phyloP scores from a whole-genome alignment of 2,797 vertebrate species.

The Neopelma chrysocephalum region DNA sequence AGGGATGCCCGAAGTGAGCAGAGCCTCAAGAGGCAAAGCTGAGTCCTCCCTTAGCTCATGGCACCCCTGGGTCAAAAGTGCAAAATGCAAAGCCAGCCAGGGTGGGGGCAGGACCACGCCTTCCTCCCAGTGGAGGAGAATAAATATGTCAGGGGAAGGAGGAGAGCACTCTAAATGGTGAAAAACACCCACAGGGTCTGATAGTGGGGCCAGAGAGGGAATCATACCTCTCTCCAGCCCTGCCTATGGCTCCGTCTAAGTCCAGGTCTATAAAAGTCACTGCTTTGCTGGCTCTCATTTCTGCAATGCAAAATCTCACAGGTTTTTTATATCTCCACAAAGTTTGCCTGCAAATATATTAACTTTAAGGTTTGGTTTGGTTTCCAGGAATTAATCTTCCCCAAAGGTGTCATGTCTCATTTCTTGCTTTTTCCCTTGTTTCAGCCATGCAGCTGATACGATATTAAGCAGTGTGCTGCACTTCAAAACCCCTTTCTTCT shows the following conservation, averaged over 20 bases:
- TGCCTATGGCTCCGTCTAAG: background rate
- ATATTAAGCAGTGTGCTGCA: background rate
- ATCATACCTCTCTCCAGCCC: background rate
- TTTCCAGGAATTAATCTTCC: background rate
- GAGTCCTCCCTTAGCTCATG: background rate
- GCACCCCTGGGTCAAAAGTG: background rate
- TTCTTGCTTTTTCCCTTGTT: background rate
- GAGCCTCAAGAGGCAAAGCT: background rate
- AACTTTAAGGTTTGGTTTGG: background rate
- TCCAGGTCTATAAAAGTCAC: background rate
- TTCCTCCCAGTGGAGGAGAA: background rate
- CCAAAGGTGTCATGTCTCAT: background rate
- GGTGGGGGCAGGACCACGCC: background rate
- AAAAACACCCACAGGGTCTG: background rate
- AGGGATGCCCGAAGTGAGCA: background rate
- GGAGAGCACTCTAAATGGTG: background rate
- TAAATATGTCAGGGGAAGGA: background rate
- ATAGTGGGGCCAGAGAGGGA: background rate
- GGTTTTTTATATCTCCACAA: background rate
- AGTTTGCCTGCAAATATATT: background rate
- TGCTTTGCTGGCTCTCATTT: background rate
- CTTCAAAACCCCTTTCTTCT: background rate
- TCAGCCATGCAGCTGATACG: background rate
- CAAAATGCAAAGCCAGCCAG: background rate
- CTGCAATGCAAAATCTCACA: background rate